These are phyloP conservation scores for Drosophila yakuba DNA, from an alignment of 1,140 invertebrate genomes.

Conservation along the genomic window DNA sequence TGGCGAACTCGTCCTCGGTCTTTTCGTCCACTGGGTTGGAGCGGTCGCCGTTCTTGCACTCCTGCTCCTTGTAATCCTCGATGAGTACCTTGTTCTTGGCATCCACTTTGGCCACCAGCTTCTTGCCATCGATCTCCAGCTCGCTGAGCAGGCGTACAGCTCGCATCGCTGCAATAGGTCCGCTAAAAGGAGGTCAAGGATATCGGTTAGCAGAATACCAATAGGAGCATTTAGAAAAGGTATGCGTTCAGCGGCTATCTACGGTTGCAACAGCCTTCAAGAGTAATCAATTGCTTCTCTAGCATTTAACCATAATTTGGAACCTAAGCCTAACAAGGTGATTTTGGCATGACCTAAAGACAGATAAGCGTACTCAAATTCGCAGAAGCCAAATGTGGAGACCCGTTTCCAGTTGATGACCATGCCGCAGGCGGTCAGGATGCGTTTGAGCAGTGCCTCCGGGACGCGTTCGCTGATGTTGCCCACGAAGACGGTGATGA, in stretches of 20 bases:
- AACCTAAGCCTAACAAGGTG: neutral
- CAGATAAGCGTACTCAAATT: conserved; percentile 86
- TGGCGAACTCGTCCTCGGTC: conserved; percentile 91
- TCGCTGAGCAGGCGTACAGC: conserved; percentile 98
- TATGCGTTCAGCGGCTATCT: no score
- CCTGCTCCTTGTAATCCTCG: conserved; percentile 94
- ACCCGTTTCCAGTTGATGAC: conserved; percentile 99
- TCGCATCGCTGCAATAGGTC: conserved; percentile 96
- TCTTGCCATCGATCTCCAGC: conserved; percentile 96
- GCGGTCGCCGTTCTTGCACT: conserved; percentile 83
- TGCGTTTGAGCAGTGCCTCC: conserved; percentile 96
- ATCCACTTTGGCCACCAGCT: conserved; percentile 98
- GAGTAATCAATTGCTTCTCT: neutral
- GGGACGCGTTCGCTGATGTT: conserved; percentile 98
- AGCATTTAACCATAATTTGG: neutral
- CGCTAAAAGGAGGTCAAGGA: conserved; percentile 86
- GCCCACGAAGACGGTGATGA: conserved; percentile 98
- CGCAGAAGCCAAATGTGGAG: conserved; percentile 99
- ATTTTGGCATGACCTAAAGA: neutral
- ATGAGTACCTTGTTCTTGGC: conserved; percentile 97
- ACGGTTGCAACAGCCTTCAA: no score
- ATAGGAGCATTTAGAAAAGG: neutral
- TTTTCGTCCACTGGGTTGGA: conserved; percentile 86
- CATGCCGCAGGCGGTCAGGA: conserved; percentile 95
- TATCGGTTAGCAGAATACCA: neutral